Evolutionary conservation across 2,113 vertebrate genomes (phyloP), one percentile per base, ranked within the genome.

Genomic region (Formicarius rufipectus): DNA sequence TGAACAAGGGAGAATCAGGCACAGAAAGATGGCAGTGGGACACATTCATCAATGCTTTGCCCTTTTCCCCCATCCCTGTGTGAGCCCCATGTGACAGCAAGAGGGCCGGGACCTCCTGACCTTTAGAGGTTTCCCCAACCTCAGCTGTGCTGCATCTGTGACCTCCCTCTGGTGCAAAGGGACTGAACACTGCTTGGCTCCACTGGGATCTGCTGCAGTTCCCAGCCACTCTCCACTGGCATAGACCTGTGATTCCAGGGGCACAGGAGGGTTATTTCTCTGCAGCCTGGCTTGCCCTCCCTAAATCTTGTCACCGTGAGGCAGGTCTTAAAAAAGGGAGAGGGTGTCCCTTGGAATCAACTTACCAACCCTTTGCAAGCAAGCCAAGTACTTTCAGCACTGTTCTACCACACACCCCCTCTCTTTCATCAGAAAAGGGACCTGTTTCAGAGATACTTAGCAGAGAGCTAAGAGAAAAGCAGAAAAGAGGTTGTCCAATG

Each of bases 61-160:
- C 14, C 44, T 81, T 81, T 71, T 8, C 19, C 8, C 6, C 10
- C 4, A 2, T 47, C 63, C 63, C 15, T 4, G 0, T 10, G 11
- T 9, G 44, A 74, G 40, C 15, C 12, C 12, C 44, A 31, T 1
- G 7, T 0, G 0, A 44, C 12, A 39, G 45, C 35, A 66, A 63
- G 22, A n/a, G n/a, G n/a, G n/a, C n/a, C n/a, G n/a, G n/a, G n/a
- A 52, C 16, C n/a, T 5, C 10, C 35, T 47, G 28, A 81, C 23
- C 49, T 52, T 40, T 67, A 28, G 67, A 63, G 14, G 9, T 31
- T 49, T 9, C 18, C 24, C 37, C 58, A 21, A 0, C 13, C 35
- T 52, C 40, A 25, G 15, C 21, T 22, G 6, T 1, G 27, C 39
- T 52, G 15, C 27, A 74, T 35, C 33, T 64, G 58, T 33, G 74